Base-by-base conservation (phyloP, 2,888 invertebrate species). In the Orthosia cruda region DNA sequence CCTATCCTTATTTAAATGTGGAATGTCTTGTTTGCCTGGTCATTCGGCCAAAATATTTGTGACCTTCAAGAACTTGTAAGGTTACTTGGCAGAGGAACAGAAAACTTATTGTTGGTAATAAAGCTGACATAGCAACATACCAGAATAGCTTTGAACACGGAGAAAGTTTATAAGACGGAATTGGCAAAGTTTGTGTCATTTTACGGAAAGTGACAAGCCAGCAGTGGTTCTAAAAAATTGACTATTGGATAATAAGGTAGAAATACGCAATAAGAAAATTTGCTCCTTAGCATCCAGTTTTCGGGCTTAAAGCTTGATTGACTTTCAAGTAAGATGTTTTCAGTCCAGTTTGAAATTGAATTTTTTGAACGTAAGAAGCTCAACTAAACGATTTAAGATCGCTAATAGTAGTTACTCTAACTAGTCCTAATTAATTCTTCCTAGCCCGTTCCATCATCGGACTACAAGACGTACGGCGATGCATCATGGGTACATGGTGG, bases 21-120 rank as follows among this genome's bases (percentile, higher is more conserved):
- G 64, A 12, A 58, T 18, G 45, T 26, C 62, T 85, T 87, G 71
- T 81, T 87, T 81, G 64, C 70, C 71, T 32, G 47, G 40, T 67
- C 50, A 57, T 45, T 66, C 20, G 47, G 26, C 12, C 52, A 74
- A 74, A 86, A 71, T 84, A 87, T 77, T 80, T 87, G 77, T 78
- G 78, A 76, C 87, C 78, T 88, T 87, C 74, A 59, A 7, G 50
- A 84, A 81, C 50, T 75, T 71, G 52, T 62, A 61, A 76, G 61
- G 77, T 85, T 57, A 71, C 47, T 85, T 81, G 81, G 81, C 85
- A 85, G 55, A 50, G 61, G 32, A n/a, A 45, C 23, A 52, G 81
- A 55, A 70, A 81, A 85, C 64, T 85, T 75, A 76, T 66, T 85
- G 64, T 49, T 65, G 16, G 54, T 52, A 55, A 69, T 57, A 72